These are phyloP conservation scores for Rousettus madagascariensis DNA, from an alignment of 2,797 vertebrate species.

Conservation along the genomic window DNA sequence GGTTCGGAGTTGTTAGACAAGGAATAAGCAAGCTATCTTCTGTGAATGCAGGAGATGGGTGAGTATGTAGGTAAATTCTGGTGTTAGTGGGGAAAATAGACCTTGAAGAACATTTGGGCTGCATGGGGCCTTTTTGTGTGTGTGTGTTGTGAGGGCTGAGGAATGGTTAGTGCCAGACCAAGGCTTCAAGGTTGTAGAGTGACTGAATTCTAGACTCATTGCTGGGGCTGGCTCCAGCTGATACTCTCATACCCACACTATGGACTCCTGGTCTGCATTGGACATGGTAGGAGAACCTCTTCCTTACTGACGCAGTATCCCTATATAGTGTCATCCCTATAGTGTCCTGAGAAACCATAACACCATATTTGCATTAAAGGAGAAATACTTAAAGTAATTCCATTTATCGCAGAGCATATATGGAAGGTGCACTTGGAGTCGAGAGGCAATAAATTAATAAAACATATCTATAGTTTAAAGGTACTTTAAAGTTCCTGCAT, in stretches of 20 bases:
- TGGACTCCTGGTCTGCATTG: neutral
- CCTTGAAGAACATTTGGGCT: neutral
- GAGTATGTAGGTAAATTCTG: neutral
- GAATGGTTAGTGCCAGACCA: neutral
- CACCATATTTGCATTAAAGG: neutral
- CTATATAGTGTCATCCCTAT: neutral
- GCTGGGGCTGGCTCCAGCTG: neutral
- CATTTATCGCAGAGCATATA: neutral
- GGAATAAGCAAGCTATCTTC: neutral
- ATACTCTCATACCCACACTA: neutral
- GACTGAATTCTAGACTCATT: neutral
- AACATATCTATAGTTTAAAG: neutral
- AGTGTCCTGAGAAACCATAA: neutral
- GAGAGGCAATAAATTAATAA: neutral
- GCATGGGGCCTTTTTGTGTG: neutral
- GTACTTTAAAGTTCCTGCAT: neutral
- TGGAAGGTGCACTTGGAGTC: neutral
- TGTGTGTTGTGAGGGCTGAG: neutral
- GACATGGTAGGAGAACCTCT: neutral
- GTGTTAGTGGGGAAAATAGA: neutral
- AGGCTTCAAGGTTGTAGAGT: neutral
- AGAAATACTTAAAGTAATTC: conserved; percentile 12
- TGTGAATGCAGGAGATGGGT: neutral
- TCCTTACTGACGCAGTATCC: neutral
- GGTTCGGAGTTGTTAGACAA: neutral